These are phyloP conservation scores for Saguinus midas DNA, from an alignment of 2,113 vertebrate species.

Conservation along the genomic window DNA sequence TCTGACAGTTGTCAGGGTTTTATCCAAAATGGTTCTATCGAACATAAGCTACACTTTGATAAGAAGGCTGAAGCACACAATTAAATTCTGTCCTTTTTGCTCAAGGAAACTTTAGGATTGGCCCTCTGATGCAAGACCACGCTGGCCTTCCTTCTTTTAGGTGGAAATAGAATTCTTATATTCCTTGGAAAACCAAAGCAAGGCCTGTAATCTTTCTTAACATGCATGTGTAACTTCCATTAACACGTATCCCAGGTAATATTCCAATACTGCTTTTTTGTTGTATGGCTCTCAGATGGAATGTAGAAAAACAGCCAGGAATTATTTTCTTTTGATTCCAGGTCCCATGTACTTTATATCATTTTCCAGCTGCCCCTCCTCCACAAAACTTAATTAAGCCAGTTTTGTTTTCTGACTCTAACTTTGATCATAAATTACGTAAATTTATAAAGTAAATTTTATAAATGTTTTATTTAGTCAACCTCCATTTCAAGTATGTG, in stretches of 20 bases:
- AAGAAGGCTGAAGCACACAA: not conserved
- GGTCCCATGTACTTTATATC: slow-evolving; percentile 48
- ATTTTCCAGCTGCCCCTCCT: slow-evolving; percentile 52
- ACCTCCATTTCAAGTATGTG: not conserved
- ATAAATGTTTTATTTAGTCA: slow-evolving; percentile 34
- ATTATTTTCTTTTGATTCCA: slow-evolving; percentile 59
- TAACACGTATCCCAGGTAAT: not conserved
- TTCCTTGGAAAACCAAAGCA: not conserved
- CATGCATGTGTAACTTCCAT: not conserved
- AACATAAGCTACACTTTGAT: not conserved
- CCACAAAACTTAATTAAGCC: not conserved
- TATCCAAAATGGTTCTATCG: not conserved
- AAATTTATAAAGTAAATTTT: not conserved
- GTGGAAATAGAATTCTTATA: not conserved
- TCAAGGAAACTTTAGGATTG: not conserved
- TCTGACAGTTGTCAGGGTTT: not conserved
- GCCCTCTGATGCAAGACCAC: not conserved
- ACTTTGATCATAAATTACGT: not conserved
- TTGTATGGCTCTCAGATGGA: slow-evolving; percentile 17
- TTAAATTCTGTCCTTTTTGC: not conserved
- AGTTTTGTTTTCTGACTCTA: slow-evolving; percentile 9
- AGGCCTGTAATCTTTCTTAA: not conserved
- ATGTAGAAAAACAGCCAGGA: slow-evolving; percentile 51
- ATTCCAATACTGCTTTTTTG: slow-evolving; percentile 47
- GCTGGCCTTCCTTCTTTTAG: not conserved